A percentile compares a stretch with the other conserved stretches of the same genome.
phyloP scores from a whole-genome alignment of 2,113 vertebrate genomes.

The Lagopus leucura region DNA sequence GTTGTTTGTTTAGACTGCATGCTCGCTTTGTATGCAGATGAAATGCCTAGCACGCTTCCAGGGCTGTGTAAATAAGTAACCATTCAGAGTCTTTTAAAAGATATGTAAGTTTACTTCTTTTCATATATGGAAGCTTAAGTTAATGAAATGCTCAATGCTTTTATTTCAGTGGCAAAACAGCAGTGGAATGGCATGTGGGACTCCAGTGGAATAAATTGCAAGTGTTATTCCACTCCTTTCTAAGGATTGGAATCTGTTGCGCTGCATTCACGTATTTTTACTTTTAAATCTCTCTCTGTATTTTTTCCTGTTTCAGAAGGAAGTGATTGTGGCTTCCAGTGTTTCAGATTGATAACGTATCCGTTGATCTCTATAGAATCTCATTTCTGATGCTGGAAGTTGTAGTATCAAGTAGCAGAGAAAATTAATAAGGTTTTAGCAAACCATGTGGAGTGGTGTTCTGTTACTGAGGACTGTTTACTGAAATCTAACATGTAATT shows the following conservation, averaged over 20 bases:
- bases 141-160: conserved; percentile 61
- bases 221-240: conserved; percentile 44
- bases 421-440: neutral
- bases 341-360: neutral
- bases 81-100: conserved; percentile 63
- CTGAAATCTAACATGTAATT: neutral
- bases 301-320: conserved; percentile 31
- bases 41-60: neutral
- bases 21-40: neutral
- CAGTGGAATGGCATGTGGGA: conserved; percentile 49
- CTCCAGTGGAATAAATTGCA: conserved; percentile 48
- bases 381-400: neutral
- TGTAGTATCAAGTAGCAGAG: neutral
- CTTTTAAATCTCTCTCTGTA: conserved; percentile 36
- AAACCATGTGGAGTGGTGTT: neutral
- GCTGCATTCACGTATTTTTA: conserved; percentile 58
- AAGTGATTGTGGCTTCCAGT: conserved; percentile 25
- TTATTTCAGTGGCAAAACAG: conserved; percentile 60
- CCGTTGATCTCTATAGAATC: neutral
- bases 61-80: conserved; percentile 58
- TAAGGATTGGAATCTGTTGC: conserved; percentile 67
- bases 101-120: conserved; percentile 60
- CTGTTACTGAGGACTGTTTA: neutral
- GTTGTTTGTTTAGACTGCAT: neutral
- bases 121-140: conserved; percentile 66